Percentiles rank a stretch among this genome's conserved stretches.
Conservation (phyloP, 2,797 vertebrate genomes). For the Lithobates sylvaticus region DNA sequence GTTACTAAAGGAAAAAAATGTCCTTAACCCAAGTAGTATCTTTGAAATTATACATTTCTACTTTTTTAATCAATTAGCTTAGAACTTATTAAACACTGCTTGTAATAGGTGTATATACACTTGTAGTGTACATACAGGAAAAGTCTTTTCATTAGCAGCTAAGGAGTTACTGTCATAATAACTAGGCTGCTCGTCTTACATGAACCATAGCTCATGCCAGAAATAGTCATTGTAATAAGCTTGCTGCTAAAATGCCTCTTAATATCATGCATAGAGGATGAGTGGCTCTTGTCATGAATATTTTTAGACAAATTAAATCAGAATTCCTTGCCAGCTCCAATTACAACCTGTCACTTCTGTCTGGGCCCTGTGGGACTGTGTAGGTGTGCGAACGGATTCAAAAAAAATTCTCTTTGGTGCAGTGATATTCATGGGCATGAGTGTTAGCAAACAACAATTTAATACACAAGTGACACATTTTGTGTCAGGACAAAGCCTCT, state of each 20-base stretch:
- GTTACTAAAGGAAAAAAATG: too few species aligned
- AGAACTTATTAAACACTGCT: not conserved
- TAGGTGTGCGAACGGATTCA: conserved; percentile 53
- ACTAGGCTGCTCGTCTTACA: conserved; percentile 26
- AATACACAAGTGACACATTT: conserved; percentile 34
- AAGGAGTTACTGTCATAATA: conserved; percentile 41
- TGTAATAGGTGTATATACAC: not conserved
- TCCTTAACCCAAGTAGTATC: not conserved
- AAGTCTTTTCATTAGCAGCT: not conserved
- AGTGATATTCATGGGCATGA: conserved; percentile 12
- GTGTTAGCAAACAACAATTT: conserved; percentile 53
- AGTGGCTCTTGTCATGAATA: conserved; percentile 61
- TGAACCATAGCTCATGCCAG: conserved; percentile 38
- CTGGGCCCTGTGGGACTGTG: conserved; percentile 46
- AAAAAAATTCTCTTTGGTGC: conserved; percentile 28
- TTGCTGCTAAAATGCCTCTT: conserved; percentile 52
- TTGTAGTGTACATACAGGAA: not conserved
- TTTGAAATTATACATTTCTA: not conserved
- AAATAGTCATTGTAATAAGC: conserved; percentile 53
- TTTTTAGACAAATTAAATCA: conserved; percentile 63
- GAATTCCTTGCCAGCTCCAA: conserved; percentile 56
- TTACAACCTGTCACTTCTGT: conserved; percentile 55
- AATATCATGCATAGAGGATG: conserved; percentile 56
- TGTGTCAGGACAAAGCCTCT: conserved; percentile 33
- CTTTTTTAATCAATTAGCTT: too few species aligned